Evolutionary conservation across 2,797 vertebrate species (phyloP).

Genomic region (Lateolabrax maculatus): DNA sequence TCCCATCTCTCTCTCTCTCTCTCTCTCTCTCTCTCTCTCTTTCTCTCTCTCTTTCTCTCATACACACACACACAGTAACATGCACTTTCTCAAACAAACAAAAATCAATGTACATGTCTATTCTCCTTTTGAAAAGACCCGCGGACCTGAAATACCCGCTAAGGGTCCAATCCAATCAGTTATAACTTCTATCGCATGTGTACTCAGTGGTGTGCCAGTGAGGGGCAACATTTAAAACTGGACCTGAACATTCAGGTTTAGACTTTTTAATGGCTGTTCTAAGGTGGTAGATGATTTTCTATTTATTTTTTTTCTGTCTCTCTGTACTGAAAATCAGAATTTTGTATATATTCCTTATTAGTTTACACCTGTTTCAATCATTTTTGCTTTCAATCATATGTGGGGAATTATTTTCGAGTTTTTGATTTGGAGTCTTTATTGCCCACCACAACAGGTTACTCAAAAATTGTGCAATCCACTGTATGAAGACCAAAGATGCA

Average conservation of each 20-base stretch:
- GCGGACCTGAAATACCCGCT: conserved; percentile 5
- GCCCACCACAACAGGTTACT: neutral
- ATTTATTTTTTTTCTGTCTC: no score
- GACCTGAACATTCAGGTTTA: neutral
- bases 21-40: neutral
- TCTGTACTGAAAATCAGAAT: no score
- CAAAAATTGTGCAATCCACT: no score
- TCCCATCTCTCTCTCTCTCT: neutral
- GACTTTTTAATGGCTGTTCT: neutral
- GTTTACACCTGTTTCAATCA: neutral
- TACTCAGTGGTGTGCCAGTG: neutral
- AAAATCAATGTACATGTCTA: neutral
- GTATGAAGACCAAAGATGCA: no score
- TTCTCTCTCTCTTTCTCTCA: no score
- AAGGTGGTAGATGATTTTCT: neutral
- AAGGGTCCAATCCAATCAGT: conserved; percentile 11
- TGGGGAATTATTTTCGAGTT: neutral
- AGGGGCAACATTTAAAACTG: conserved; percentile 1
- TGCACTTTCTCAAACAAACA: neutral
- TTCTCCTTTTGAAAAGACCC: conserved; percentile 9
- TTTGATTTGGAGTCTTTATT: neutral
- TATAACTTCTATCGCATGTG: neutral
- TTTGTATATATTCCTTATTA: neutral
- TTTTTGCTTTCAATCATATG: neutral
- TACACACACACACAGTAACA: neutral